Evolutionary conservation across 2,888 invertebrate genomes (phyloP).

Genomic region (Carcina quercana): DNA sequence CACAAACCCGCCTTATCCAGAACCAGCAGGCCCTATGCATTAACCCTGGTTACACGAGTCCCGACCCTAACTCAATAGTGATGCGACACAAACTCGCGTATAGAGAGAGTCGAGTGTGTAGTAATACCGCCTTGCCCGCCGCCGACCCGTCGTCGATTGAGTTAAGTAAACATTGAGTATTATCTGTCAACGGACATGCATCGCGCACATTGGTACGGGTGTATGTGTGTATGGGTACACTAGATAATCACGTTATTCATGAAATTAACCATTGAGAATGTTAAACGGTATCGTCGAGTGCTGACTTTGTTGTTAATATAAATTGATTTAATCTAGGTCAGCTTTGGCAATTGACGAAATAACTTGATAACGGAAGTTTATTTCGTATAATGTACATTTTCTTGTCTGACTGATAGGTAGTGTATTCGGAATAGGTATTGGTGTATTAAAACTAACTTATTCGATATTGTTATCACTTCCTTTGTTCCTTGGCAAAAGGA

Average conservation of each 20-base stretch:
- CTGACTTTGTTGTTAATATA: slow-evolving; percentile 17
- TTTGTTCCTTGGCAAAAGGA: no score
- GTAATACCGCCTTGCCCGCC: slow-evolving; percentile 23
- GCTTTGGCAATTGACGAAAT: slow-evolving; percentile 15
- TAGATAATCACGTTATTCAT: slow-evolving; percentile 60
- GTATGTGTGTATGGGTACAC: slow-evolving; percentile 37
- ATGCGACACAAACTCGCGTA: slow-evolving; percentile 34
- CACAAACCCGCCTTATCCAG: slow-evolving; percentile 48
- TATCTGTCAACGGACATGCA: slow-evolving; percentile 72
- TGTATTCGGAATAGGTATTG: no score
- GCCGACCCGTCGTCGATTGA: slow-evolving; percentile 64
- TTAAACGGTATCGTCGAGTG: slow-evolving; percentile 17
- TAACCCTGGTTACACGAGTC: slow-evolving; percentile 34
- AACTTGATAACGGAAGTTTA: slow-evolving; percentile 13
- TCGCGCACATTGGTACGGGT: slow-evolving; percentile 38
- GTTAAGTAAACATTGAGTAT: slow-evolving; percentile 73
- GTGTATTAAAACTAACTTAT: no score
- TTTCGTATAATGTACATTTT: slow-evolving; percentile 12
- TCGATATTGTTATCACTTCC: no score
- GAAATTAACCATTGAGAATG: slow-evolving; percentile 41
- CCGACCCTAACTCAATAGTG: slow-evolving; percentile 41
- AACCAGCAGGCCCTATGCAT: slow-evolving; percentile 46
- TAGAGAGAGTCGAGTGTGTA: slow-evolving; percentile 22
- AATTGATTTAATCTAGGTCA: slow-evolving; percentile 41
- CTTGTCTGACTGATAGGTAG: slow-evolving; percentile 8